These are phyloP conservation scores for Graphium colonna DNA, from an alignment of 2,888 invertebrate genomes.

Conservation along the genomic window DNA sequence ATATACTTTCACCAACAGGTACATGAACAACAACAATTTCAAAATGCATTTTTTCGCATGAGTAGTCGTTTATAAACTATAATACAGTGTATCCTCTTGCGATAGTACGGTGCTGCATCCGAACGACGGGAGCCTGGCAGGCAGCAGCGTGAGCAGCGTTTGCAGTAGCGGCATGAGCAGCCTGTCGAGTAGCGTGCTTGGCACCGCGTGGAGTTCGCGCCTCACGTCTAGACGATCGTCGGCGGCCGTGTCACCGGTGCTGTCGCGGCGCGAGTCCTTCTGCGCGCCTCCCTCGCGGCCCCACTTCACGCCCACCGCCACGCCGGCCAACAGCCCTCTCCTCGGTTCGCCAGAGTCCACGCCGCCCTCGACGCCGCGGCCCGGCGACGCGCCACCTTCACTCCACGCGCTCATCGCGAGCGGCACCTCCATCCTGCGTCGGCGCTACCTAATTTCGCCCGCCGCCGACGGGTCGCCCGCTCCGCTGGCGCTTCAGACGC, in stretches of 20 bases:
- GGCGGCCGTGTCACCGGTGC: conserved; percentile 73
- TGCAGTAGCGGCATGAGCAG: conserved; percentile 81
- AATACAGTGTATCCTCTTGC: conserved; percentile 25
- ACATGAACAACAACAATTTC: conserved; percentile 5
- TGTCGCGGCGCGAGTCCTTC: conserved; percentile 89
- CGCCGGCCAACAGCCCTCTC: conserved; percentile 92
- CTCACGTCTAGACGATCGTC: conserved; percentile 79
- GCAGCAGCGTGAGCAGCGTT: conserved; percentile 82
- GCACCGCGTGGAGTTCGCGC: conserved; percentile 83
- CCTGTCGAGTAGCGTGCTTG: conserved; percentile 65
- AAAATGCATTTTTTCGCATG: conserved; percentile 6
- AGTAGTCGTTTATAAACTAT: conserved; percentile 10
- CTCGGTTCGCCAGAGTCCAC: conserved; percentile 79
- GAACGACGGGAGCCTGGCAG: conserved; percentile 88
- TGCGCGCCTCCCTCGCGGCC: conserved; percentile 85
- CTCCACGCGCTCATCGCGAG: conserved; percentile 77
- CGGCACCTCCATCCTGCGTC: conserved; percentile 65
- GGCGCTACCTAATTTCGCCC: conserved; percentile 78
- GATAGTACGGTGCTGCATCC: conserved; percentile 92
- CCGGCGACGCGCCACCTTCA: conserved; percentile 77
- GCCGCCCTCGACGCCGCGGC: conserved; percentile 82
- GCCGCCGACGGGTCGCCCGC: conserved; percentile 81
- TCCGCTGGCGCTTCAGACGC: conserved; percentile 80
- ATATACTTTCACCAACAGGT: conserved; percentile 91
- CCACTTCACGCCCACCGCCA: conserved; percentile 89